Base-by-base conservation (phyloP, 2,888 invertebrate genomes). In the Sminthurinus aureus region DNA sequence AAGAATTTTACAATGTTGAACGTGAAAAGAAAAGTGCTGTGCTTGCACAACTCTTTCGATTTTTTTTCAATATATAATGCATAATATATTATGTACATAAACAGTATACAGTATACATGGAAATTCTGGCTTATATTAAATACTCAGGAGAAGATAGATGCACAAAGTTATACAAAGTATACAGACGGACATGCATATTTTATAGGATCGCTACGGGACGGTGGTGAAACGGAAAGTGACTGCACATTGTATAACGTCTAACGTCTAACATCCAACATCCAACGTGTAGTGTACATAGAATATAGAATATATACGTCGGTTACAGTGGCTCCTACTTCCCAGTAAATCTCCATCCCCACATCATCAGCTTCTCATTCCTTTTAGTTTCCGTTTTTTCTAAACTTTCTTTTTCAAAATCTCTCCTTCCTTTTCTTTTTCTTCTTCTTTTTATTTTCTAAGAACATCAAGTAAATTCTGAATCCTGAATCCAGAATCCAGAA, bases 1-100 rank as follows among this genome's bases (percentile, higher is more conserved):
- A 20, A 20, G 67, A n/a, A 20, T 67, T 67, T n/a, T 64, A 13
- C 9, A 13, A 18, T 64, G 67, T 22, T 67, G 26, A 11, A 71
- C 22, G 24, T 71, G 24, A 71, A 71, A 71, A 71, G 26, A 71
- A 71, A 24, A 24, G 71, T 71, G 71, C 71, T 71, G 20, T 26
- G 71, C 71, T 20, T 22, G 71, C 71, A 71, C 24, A 13, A 71
- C 71, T 71, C 71, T 24, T 71, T 58, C 58, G 58, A 13, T 26
- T 71, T 71, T 15, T 26, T n/a, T 3, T n/a, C 15, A 18, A n/a
- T 64, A 64, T 64, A 18, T 20, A 12, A 18, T 67, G 67, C 8
- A 67, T 67, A 67, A 38, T 67, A 20, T 67, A 26, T 24, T 9
- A 58, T 58, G 58, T 11, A 58, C 58, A 58, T 58, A 58, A 58